These are phyloP conservation scores for Hypotaenidia okinawae DNA, from an alignment of 2,797 vertebrate species.

Conservation along the genomic window DNA sequence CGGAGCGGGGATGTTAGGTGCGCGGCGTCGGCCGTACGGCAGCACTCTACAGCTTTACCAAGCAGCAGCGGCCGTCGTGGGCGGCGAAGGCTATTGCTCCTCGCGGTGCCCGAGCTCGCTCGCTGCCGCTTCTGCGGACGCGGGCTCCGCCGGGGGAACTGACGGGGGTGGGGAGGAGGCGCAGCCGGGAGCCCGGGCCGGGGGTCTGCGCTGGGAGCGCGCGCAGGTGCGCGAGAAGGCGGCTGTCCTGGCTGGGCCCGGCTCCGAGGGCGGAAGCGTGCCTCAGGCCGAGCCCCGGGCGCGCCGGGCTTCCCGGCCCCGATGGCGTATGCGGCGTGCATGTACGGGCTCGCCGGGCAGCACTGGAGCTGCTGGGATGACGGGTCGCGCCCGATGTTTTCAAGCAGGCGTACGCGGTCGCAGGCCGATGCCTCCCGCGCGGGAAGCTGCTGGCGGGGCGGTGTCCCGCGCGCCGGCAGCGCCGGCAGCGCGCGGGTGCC, in stretches of 20 bases:
- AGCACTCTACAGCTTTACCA: not conserved
- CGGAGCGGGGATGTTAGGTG: rapidly evolving
- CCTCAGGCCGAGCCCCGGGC: not conserved
- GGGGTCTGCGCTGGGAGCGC: not conserved
- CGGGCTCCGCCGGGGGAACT: not conserved
- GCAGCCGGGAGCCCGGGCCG: not conserved
- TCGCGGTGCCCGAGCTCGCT: rapidly evolving
- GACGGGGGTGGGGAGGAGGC: too few species aligned
- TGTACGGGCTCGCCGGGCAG: not conserved
- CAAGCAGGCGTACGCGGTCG: rapidly evolving
- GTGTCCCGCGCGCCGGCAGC: too few species aligned
- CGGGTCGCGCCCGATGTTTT: rapidly evolving
- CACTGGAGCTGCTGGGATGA: rapidly evolving
- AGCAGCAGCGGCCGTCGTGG: not conserved
- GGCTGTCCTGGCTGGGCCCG: too few species aligned
- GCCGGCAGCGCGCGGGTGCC: too few species aligned
- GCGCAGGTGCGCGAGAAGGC: not conserved
- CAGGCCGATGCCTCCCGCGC: too few species aligned
- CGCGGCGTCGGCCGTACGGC: rapidly evolving
- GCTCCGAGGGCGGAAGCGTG: not conserved
- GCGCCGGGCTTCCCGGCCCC: not conserved
- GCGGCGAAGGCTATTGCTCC: too few species aligned
- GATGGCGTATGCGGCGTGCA: not conserved
- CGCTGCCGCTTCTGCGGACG: too few species aligned
- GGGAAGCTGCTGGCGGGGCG: too few species aligned